phyloP scores from a whole-genome alignment of 2,888 invertebrate genomes.

The Gibbula magus region DNA sequence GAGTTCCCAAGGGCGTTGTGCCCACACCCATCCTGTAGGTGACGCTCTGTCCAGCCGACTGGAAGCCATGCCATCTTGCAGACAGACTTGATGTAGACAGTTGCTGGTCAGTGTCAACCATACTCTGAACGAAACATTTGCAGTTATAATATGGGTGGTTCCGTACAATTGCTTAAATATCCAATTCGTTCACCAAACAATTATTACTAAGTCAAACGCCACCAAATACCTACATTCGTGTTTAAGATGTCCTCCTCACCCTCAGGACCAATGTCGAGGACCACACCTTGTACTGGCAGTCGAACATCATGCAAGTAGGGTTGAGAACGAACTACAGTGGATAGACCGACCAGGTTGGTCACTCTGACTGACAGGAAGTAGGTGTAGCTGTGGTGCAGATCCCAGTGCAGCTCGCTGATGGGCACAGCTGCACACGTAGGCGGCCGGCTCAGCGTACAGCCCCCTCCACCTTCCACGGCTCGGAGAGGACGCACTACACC shows the following conservation, averaged over 20 bases:
- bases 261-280: conserved; percentile 31
- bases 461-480: not conserved
- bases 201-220: too few relatives aligned
- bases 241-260: conserved; percentile 20
- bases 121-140: too few relatives aligned
- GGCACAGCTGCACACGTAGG: conserved; percentile 33
- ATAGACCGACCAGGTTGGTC: conserved; percentile 34
- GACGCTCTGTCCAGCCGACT: conserved; percentile 42
- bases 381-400: conserved; percentile 32
- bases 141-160: too few relatives aligned
- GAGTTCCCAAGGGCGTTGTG: conserved; percentile 36
- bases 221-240: conserved; percentile 14
- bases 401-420: conserved; percentile 27
- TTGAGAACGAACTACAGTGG: conserved; percentile 26
- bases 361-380: conserved; percentile 37
- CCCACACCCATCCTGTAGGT: conserved; percentile 47
- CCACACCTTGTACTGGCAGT: conserved; percentile 30
- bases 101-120: conserved; percentile 43
- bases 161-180: too few relatives aligned
- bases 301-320: conserved; percentile 32
- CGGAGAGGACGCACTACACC: not conserved
- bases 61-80: conserved; percentile 54
- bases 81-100: conserved; percentile 32
- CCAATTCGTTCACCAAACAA: too few relatives aligned
- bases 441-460: conserved; percentile 19